These are phyloP conservation scores for Meloidogyne hapla DNA, from an alignment of 1,140 invertebrate species.

Conservation along the genomic window DNA sequence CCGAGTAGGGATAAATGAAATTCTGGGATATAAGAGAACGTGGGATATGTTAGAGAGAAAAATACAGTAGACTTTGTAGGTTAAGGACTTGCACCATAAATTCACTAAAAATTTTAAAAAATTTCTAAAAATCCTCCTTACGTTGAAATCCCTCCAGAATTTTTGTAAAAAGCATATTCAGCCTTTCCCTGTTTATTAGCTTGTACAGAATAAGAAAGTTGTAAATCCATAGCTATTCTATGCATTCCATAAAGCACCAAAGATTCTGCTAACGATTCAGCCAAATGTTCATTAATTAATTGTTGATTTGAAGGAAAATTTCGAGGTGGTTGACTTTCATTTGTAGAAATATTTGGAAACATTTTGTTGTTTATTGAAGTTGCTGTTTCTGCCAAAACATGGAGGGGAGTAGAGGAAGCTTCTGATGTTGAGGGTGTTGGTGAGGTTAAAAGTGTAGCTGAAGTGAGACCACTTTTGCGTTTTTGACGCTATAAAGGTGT, in stretches of 20 bases:
- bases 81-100: no score
- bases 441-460: neutral
- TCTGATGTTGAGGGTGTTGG: neutral
- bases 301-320: neutral
- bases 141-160: neutral
- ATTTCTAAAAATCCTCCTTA: neutral
- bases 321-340: neutral
- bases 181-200: constrained; percentile 26
- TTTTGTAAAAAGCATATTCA: constrained; percentile 29
- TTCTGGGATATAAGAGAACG: no score
- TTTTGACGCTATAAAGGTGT: neutral
- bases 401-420: neutral
- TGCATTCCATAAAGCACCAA: constrained; percentile 33
- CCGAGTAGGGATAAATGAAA: no score
- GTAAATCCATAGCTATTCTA: constrained; percentile 37
- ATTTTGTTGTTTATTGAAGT: neutral
- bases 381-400: neutral
- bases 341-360: neutral
- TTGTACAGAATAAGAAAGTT: constrained; percentile 36
- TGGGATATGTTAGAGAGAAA: no score
- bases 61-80: no score
- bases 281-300: neutral
- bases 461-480: neutral
- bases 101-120: no score
- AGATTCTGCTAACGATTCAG: constrained; percentile 11